These are phyloP conservation scores for Pelvicachromis taeniatus DNA, from an alignment of 2,113 vertebrate species.

Conservation along the genomic window DNA sequence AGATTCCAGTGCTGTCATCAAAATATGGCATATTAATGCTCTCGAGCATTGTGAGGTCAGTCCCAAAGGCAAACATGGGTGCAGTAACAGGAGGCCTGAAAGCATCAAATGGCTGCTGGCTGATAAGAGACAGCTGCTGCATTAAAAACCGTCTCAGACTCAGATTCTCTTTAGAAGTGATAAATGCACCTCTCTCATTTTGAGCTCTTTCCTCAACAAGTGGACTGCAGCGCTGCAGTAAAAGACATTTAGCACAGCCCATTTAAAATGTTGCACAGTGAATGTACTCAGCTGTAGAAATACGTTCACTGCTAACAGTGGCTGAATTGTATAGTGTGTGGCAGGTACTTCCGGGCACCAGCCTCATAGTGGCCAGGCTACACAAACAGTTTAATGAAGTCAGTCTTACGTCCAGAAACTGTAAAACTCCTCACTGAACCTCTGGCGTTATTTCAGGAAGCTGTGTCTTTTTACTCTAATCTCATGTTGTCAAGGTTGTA, in stretches of 20 bases:
- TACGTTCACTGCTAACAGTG: constrained; percentile 8
- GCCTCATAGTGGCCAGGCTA: constrained; percentile 13
- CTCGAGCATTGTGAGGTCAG: constrained; percentile 16
- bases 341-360: constrained; percentile 22
- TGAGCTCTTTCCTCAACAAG: not conserved
- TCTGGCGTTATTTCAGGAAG: constrained; percentile 2
- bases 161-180: not conserved
- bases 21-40: constrained; percentile 33
- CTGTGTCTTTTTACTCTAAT: not conserved
- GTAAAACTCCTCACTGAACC: not conserved
- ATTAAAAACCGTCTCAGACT: constrained; percentile 18
- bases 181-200: not conserved
- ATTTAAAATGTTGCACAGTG: not conserved
- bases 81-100: constrained; percentile 22
- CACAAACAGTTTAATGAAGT: constrained; percentile 32
- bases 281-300: constrained; percentile 16
- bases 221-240: not conserved
- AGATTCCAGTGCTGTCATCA: constrained; percentile 50
- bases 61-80: constrained; percentile 17
- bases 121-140: not conserved
- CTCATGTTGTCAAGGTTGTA: not conserved
- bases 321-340: constrained; percentile 26
- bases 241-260: not conserved
- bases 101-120: constrained; percentile 3
- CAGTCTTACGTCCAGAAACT: constrained; percentile 18